Base-by-base conservation (phyloP, 2,888 invertebrate genomes). In the Euproctis similis region DNA sequence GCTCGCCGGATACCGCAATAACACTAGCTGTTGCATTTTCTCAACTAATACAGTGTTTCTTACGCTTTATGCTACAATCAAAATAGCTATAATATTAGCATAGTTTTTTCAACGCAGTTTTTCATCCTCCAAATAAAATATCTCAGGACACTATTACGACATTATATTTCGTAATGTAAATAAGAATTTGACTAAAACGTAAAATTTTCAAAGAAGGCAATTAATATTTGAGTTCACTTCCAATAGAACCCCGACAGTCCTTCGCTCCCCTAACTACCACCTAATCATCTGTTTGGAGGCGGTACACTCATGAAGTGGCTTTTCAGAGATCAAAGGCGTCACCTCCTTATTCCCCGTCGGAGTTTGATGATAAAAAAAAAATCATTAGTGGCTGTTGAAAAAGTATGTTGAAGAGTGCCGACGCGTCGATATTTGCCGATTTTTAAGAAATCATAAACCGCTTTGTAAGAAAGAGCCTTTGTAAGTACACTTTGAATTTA, bases 301-400 rank as follows among this genome's bases (percentile, higher is more conserved):
- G 59, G 65, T 56, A 59, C 66, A 66, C 64, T 67, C 59, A 63
- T 60, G 62, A 67, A 78, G 72, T 70, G 66, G 66, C 70, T 70
- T 69, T 72, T 70, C 55, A 61, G 59, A 78, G 72, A 74, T 78
- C 78, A 80, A 80, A 80, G 71, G 29, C 51, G 29, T 51, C 59
- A 54, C 58, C 43, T 55, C 40, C 32, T 45, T 41, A 39, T 44
- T n/a, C 52, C 52, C 46, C 39, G 35, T 36, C 31, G 37, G 43
- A 38, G 30, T 4, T 4, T 31, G 48, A 57, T 63, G 55, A 46
- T 50, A 55, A 46, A 53, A 63, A 69, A 65, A 67, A 61, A 71
- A 68, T 70, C 74, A 71, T 74, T 67, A 70, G 64, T 65, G 51
- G 41, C 57, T 55, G n/a, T n/a, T n/a, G 41, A 61, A 70, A 62